Base-by-base conservation (phyloP, 2,797 vertebrate genomes). In the Triplophysa yarkandensis region DNA sequence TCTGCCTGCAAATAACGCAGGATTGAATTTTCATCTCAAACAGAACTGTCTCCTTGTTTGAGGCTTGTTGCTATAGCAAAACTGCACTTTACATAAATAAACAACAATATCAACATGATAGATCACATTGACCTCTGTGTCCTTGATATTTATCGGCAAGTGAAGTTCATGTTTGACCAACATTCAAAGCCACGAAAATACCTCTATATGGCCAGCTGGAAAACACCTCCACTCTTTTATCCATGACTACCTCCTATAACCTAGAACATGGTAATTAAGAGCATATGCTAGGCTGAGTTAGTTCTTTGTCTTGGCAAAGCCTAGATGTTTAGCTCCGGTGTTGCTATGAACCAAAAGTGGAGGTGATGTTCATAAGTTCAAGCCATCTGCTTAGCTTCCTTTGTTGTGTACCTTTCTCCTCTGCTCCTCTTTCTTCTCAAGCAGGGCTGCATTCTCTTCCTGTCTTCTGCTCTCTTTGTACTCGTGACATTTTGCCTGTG, bases 371-470 rank as follows among this genome's bases (percentile, higher is more conserved):
- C n/a, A 6, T 57, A 74, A 46, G 32, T 30, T 62, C 39, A 64
- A 13, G 9, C 27, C 34, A 41, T 34, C 28, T 50, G 27, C 72
- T 76, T 41, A 6, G 6, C 41, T 54, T 19, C 4, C 28, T 41
- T 32, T 32, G n/a, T 57, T 23, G 60, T 50, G 34, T 89, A 93
- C 92, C 90, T 93, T 93, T 57, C 17, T 88, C 44, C 11, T 60
- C 73, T 92, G 90, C 58, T 89, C 83, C 25, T 88, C 86, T 80
- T 89, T 93, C 84, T 85, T 91, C 78, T 86, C 76, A 65, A 88
- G 85, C 58, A 89, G 77, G 70, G 44, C 85, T 62, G 39, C 39
- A 32, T 83, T 85, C 83, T 90, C 89, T 68, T 88, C 80, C n/a
- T 85, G 81, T 77, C 2, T 81, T 81, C 81, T 83, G 77, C 77